These are phyloP conservation scores for Odocoileus hemionus DNA, from an alignment of 2,113 vertebrate species.

Conservation along the genomic window DNA sequence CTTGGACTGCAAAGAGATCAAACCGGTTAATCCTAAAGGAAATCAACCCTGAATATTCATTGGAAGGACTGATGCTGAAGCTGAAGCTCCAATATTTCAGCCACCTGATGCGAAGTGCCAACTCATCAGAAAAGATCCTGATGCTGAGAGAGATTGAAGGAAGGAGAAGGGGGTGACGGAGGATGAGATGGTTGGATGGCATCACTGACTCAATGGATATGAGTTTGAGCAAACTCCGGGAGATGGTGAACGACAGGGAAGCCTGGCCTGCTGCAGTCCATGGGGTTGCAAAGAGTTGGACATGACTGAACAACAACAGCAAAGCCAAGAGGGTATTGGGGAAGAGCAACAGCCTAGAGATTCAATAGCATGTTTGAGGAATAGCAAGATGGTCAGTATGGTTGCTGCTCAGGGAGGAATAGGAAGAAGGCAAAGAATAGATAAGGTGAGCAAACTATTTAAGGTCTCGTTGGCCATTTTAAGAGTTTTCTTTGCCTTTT, in stretches of 20 bases:
- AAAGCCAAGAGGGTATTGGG: background rate
- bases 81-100: background rate
- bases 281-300: background rate
- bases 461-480: background rate
- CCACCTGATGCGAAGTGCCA: background rate
- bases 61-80: background rate
- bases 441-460: background rate
- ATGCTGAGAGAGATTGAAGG: background rate
- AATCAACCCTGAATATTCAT: background rate
- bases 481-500: background rate
- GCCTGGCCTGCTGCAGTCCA: background rate
- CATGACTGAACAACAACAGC: background rate
- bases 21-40: background rate
- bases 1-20: background rate
- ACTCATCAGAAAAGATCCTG: background rate
- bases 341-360: background rate
- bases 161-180: background rate
- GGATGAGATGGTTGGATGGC: background rate
- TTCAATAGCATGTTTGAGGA: background rate
- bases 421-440: background rate
- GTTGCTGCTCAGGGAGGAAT: background rate
- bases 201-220: background rate
- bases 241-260: background rate
- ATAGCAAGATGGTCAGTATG: background rate
- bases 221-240: background rate